A percentile compares a stretch with the other conserved stretches of the same genome.
Evolutionary conservation across 2,888 invertebrate genomes (phyloP).

Genomic region (Cryptosula pallasiana): DNA sequence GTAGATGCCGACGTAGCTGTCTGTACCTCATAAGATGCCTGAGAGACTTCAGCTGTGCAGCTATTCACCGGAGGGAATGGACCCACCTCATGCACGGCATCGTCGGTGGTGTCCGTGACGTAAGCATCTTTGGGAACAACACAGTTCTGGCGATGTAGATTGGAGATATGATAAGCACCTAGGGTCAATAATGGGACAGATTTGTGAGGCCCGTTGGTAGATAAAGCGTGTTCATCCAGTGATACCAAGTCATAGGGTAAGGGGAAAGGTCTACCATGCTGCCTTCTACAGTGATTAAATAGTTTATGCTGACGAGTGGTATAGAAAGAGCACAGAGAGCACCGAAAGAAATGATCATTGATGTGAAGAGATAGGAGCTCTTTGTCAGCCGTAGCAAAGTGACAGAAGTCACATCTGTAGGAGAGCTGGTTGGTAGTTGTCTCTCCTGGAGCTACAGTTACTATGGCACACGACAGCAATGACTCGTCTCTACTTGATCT

Average conservation of each 20-base stretch:
- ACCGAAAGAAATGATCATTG: conserved; percentile 3
- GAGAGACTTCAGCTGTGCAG: neutral
- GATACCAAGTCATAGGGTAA: neutral
- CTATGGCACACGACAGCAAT: neutral
- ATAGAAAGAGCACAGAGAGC: neutral
- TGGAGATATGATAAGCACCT: neutral
- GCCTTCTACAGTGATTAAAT: neutral
- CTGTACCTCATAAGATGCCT: neutral
- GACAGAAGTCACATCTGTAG: conserved; percentile 11
- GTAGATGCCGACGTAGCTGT: too few species aligned
- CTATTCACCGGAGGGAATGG: neutral
- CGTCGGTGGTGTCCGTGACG: neutral
- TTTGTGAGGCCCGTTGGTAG: neutral
- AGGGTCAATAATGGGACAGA: neutral
- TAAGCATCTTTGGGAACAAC: neutral
- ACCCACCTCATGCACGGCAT: neutral
- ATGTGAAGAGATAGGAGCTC: neutral
- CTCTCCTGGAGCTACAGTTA: neutral
- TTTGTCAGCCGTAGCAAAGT: neutral
- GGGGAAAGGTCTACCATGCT: neutral
- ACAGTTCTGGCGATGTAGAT: neutral
- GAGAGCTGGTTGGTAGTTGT: neutral
- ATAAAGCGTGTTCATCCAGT: neutral
- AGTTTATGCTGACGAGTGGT: neutral
- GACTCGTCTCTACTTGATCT: too few species aligned